Base-by-base conservation (phyloP, 2,888 invertebrate genomes). In the Brenthis ino region DNA sequence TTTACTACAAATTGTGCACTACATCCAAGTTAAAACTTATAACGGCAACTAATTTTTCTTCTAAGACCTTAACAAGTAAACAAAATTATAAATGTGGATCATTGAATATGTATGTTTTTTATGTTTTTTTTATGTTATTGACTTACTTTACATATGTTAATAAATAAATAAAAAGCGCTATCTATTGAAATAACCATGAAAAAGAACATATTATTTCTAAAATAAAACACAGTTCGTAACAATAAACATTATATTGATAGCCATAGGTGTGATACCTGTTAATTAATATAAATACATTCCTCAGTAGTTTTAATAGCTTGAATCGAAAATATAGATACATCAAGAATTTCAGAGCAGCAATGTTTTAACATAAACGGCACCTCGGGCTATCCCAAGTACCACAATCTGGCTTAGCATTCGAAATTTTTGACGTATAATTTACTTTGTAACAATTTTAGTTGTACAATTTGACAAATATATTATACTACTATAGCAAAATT, bases 161-260 rank as follows among this genome's bases (percentile, higher is more conserved):
- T 28, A 28, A 28, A 4, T 28, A 43, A 11, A 43, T 33, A 37
- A 37, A 3, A 43, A 43, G 2, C 37, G 37, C 37, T 11, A 43
- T 11, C 11, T 43, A 43, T 43, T 2, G 2, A 37, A 37, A 37
- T 37, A 6, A 8, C 37, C 8, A 8, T 43, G 37, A 11, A 2
- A 53, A 16, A 50, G 47, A 47, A 13, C 37, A 8, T 6, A 6
- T 24, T 13, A 48, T 16, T 13, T 20, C 5, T 50, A 51, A 75
- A 84, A 80, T 78, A 74, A 87, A 81, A 87, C 75, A 64, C 72
- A 43, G 16, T 65, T 67, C 55, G 68, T 84, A 91, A 91, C 91
- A 91, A 86, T 91, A 89, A 91, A 89, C 88, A 85, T 87, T 91
- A 85, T 90, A 89, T 85, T 89, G 76, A 81, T 85, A 86, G 78